These are phyloP conservation scores for Daphoenositta chrysoptera DNA, from an alignment of 2,113 vertebrate species.

Conservation along the genomic window DNA sequence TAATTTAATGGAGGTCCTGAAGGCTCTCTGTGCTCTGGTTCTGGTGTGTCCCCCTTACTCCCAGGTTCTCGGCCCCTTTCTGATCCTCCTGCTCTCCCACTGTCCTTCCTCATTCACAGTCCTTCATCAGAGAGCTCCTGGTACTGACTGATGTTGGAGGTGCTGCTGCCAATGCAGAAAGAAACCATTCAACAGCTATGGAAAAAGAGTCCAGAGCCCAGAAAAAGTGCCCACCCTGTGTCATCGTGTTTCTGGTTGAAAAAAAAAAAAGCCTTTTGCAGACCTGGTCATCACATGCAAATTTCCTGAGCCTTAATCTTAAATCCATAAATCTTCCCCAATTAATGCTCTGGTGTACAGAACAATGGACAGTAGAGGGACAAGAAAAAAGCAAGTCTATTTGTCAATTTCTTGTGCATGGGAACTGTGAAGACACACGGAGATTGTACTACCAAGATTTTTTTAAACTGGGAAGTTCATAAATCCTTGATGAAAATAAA, in stretches of 20 bases:
- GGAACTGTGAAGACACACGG: background rate
- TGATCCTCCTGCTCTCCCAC: background rate
- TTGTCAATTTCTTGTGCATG: background rate
- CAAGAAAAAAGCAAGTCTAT: background rate
- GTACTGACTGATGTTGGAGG: background rate
- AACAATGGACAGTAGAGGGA: background rate
- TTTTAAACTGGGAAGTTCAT: background rate
- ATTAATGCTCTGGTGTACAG: background rate
- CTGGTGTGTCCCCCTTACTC: background rate
- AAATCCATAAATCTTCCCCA: background rate
- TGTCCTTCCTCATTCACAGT: background rate
- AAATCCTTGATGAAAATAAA: background rate
- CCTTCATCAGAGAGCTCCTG: background rate
- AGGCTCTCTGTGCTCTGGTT: background rate
- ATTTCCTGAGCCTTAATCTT: background rate
- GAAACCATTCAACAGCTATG: background rate
- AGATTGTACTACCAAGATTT: background rate
- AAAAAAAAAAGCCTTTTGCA: background rate
- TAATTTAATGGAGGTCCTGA: background rate
- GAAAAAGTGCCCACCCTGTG: background rate
- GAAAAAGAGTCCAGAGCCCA: background rate
- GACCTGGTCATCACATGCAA: background rate
- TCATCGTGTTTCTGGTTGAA: background rate
- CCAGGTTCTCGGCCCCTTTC: background rate
- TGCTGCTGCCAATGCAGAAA: background rate